Conservation (phyloP, 2,888 invertebrate genomes). For the Thecocarcelia acutangulata region DNA sequence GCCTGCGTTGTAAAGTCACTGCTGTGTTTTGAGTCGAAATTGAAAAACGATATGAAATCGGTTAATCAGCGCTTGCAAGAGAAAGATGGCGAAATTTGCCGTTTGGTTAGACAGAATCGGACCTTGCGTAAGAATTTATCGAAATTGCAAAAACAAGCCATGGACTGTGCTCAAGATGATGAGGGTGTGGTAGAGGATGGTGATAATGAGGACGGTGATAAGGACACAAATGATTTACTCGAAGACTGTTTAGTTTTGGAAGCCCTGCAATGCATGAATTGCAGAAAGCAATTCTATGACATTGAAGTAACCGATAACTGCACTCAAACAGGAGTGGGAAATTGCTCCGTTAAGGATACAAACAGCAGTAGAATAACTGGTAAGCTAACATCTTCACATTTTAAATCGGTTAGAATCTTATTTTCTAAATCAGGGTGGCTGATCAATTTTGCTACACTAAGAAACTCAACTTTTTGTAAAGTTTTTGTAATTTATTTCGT, state of each 20-base stretch:
- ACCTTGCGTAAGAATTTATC: slow-evolving; percentile 76
- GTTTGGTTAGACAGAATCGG: slow-evolving; percentile 77
- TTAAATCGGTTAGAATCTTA: no score
- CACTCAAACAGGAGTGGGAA: slow-evolving; percentile 74
- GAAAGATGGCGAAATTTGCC: slow-evolving; percentile 79
- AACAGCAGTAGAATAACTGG: slow-evolving; percentile 75
- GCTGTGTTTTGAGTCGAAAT: slow-evolving; percentile 80
- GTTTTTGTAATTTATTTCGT: no score
- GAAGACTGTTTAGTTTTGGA: slow-evolving; percentile 76
- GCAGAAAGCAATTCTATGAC: slow-evolving; percentile 80
- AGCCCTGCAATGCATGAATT: slow-evolving; percentile 80
- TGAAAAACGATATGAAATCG: slow-evolving; percentile 80
- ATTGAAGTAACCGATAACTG: slow-evolving; percentile 78
- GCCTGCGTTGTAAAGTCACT: slow-evolving; percentile 81
- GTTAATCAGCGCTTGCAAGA: slow-evolving; percentile 79
- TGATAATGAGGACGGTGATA: slow-evolving; percentile 69
- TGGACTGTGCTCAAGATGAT: slow-evolving; percentile 72
- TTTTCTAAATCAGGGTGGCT: no score
- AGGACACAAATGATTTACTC: slow-evolving; percentile 67
- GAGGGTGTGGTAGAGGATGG: slow-evolving; percentile 74
- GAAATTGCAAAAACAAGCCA: slow-evolving; percentile 69
- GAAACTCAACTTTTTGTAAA: no score
- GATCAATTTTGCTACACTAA: no score
- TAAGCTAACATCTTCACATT: slow-evolving; percentile 51
- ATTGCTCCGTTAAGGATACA: slow-evolving; percentile 69